Evolutionary conservation across 2,113 vertebrate species (phyloP).

Genomic region (Ailuropoda melanoleuca): DNA sequence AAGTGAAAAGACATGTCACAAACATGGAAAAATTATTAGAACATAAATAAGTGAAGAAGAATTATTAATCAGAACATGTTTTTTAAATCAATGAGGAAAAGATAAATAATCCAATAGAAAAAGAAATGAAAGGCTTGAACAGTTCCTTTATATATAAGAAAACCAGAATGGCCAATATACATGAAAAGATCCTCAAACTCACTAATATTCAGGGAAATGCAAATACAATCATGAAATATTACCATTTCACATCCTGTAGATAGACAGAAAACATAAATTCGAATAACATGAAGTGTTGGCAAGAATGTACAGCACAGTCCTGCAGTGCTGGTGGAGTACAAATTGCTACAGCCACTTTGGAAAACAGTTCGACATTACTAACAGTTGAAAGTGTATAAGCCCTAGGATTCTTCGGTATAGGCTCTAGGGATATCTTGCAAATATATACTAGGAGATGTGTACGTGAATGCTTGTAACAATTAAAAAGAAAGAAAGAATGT

Average conservation of each 20-base stretch:
- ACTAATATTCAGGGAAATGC: background rate
- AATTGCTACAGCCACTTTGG: background rate
- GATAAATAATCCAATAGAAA: background rate
- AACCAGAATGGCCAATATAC: background rate
- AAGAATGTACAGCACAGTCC: background rate
- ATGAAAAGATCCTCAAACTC: slow-evolving; percentile 23
- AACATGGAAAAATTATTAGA: background rate
- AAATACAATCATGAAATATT: background rate
- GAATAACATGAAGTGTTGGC: background rate
- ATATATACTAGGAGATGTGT: background rate
- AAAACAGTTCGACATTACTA: slow-evolving; percentile 18
- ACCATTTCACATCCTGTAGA: background rate
- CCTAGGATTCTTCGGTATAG: background rate
- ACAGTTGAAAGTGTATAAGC: background rate
- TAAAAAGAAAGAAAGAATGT: background rate
- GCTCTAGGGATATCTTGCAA: background rate
- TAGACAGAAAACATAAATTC: background rate
- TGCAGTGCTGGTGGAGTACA: background rate
- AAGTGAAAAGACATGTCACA: slow-evolving; percentile 18
- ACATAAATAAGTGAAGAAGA: slow-evolving; percentile 1
- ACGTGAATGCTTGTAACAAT: background rate
- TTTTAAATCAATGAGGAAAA: slow-evolving; percentile 22
- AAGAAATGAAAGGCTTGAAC: background rate
- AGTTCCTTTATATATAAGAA: slow-evolving; percentile 18
- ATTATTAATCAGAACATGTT: background rate